These are phyloP conservation scores for Pachyuromys duprasi DNA, from an alignment of 2,797 vertebrate genomes.

Conservation along the genomic window DNA sequence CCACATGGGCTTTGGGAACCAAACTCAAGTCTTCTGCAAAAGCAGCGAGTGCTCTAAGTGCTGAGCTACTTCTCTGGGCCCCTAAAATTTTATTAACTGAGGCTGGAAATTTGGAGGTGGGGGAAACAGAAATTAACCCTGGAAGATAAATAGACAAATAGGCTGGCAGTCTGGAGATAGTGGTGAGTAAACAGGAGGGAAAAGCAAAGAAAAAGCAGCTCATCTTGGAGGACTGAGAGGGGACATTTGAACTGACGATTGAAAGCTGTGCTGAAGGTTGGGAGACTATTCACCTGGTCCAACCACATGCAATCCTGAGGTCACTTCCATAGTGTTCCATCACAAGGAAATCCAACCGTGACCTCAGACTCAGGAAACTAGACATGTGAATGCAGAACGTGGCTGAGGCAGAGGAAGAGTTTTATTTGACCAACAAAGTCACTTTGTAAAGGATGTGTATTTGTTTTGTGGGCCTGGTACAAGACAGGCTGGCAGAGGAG, in stretches of 20 bases:
- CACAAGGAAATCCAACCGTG: not conserved
- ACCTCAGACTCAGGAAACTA: not conserved
- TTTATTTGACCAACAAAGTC: not conserved
- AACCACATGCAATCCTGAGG: not conserved
- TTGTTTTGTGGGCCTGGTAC: not conserved
- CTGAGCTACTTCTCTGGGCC: not conserved
- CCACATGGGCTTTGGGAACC: not conserved
- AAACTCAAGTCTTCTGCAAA: not conserved
- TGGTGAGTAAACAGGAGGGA: not conserved
- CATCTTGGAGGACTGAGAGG: not conserved
- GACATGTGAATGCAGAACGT: not conserved
- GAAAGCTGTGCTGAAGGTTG: not conserved
- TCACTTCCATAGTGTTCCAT: not conserved
- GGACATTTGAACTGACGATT: not conserved
- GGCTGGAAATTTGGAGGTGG: not conserved
- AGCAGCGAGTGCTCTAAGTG: not conserved
- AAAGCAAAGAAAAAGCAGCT: not conserved
- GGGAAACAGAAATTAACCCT: not conserved
- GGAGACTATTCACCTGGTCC: not conserved
- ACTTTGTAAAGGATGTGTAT: not conserved
- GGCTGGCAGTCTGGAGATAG: not conserved
- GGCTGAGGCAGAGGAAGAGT: not conserved
- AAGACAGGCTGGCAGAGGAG: not conserved
- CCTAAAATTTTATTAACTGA: not conserved
- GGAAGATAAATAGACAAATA: not conserved